phyloP scores from a whole-genome alignment of 92 coral and sea anemone species.

The Ricordea florida region DNA sequence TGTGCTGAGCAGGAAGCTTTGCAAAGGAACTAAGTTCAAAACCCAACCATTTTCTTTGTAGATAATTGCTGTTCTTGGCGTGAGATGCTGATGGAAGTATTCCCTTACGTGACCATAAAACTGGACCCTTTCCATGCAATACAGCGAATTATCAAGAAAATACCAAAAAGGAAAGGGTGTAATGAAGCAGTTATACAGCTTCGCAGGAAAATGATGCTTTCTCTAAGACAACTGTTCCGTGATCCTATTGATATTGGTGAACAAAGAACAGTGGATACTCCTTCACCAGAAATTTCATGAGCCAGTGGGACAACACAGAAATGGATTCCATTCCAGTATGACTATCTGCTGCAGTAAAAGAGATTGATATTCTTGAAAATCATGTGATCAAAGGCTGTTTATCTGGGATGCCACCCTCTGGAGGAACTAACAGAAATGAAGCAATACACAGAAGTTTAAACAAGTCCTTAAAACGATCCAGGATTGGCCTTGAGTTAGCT shows the following conservation, averaged over 20 bases:
- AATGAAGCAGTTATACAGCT: conserved; percentile 32
- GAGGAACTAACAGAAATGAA: no score
- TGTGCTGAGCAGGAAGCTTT: no score
- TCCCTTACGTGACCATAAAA: conserved; percentile 12
- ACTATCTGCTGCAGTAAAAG: no score
- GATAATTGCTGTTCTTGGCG: conserved; percentile 44
- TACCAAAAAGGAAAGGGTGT: conserved; percentile 50
- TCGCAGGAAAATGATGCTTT: conserved; percentile 42
- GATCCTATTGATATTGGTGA: conserved; percentile 39
- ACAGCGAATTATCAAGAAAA: conserved; percentile 37
- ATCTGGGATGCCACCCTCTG: no score
- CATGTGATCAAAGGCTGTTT: no score
- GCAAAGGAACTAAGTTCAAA: conserved; percentile 50
- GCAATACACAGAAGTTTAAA: no score
- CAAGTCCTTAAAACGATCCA: no score
- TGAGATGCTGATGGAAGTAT: conserved; percentile 8
- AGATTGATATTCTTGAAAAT: no score
- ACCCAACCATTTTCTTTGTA: neutral
- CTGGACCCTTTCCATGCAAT: conserved; percentile 32
- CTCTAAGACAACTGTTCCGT: conserved; percentile 23
- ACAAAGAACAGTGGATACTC: conserved; percentile 54
- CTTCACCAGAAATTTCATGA: conserved; percentile 44
- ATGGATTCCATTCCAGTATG: no score
- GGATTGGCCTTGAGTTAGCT: no score
- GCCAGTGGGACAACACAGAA: conserved; percentile 31